These are phyloP conservation scores for Tachycineta bicolor DNA, from an alignment of 2,113 vertebrate species.

Conservation along the genomic window DNA sequence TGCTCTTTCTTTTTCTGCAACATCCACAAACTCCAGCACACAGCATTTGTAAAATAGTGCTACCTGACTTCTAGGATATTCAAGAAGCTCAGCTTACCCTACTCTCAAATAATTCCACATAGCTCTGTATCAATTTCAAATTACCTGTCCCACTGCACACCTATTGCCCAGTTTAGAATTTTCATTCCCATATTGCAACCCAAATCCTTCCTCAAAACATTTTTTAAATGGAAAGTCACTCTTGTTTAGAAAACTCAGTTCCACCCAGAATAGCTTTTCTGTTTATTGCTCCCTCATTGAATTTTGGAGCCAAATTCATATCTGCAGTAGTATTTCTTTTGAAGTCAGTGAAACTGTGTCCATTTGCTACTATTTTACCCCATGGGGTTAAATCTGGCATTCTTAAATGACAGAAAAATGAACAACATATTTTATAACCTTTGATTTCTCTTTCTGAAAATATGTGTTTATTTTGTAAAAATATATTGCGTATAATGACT, in stretches of 20 bases:
- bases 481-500: background rate
- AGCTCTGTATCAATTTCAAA: background rate
- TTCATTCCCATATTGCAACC: background rate
- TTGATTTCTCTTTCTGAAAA: background rate
- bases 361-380: background rate
- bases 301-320: background rate
- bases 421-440: background rate
- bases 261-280: background rate
- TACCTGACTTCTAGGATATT: background rate
- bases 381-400: background rate
- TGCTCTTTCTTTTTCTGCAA: background rate
- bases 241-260: constrained; percentile 1
- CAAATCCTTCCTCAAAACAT: background rate
- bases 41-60: background rate
- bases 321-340: background rate
- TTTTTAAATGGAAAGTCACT: background rate
- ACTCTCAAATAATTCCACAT: background rate
- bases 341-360: background rate
- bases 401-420: background rate
- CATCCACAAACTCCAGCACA: background rate
- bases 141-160: background rate
- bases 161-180: background rate
- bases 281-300: background rate
- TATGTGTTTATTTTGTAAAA: background rate
- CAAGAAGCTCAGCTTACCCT: background rate